Base-by-base conservation (phyloP, 2,888 invertebrate genomes). In the Melinaea marsaeus region DNA sequence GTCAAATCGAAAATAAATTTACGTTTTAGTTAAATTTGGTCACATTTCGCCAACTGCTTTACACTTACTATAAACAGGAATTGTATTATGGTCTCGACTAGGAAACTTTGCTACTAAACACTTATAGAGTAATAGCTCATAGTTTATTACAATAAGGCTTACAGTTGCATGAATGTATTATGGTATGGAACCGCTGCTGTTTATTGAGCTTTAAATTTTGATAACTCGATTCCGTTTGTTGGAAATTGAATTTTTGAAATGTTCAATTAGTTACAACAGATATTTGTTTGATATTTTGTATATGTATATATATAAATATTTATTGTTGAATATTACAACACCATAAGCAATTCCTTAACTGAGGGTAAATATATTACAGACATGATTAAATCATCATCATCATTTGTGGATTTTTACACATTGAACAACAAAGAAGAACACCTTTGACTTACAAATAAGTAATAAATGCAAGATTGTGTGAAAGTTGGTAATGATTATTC, bases 161-260 rank as follows among this genome's bases (percentile, higher is more conserved):
- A 34, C 47, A 65, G 54, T 65, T 42, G 48, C 35, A 33, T 65
- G 54, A 54, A 57, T 45, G 32, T 61, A 13, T 61, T 51, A 32
- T 45, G 47, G 37, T 32, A 35, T 34, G 61, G 33, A 61, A 61
- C 56, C 4, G 46, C 33, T 32, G 56, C 51, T 51, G 57, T 61
- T 61, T 61, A 61, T 61, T 57, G 57, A 56, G 13, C 61, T 46
- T 57, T 48, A 56, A 61, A 56, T 57, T 61, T 61, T 61, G 56
- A 61, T 57, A 37, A 57, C 47, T 56, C 42, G 57, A 51, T 51
- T 57, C 57, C 51, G 51, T 61, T 56, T 56, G 61, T 51, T 51
- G 51, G 32, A 51, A 51, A 51, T 51, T 51, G 51, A 51, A 51
- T 32, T 51, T 51, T 32, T 7, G 32, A 51, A 51, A 32, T 51